Evolutionary conservation across 2,888 invertebrate species (phyloP).

Genomic region (Gortyna flavago): DNA sequence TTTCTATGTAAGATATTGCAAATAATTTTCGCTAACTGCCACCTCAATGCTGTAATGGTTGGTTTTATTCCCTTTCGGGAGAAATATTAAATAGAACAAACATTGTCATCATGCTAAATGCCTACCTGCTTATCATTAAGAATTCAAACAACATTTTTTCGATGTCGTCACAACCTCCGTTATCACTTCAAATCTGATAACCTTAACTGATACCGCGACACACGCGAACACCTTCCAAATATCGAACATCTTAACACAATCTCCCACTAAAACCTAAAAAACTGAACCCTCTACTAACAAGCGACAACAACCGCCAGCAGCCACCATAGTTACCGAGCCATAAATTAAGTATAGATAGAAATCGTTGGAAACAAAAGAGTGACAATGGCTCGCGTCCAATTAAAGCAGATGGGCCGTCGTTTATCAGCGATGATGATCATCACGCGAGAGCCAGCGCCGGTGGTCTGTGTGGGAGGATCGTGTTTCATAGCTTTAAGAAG

Average conservation of each 20-base stretch:
- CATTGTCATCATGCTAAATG: neutral
- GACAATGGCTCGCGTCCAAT: slow-evolving; percentile 63
- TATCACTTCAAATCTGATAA: neutral
- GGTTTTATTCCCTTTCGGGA: neutral
- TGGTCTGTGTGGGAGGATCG: slow-evolving; percentile 56
- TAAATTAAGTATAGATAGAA: slow-evolving; percentile 65
- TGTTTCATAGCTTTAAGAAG: slow-evolving; percentile 12
- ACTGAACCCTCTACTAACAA: slow-evolving; percentile 22
- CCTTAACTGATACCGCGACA: neutral
- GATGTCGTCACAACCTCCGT: too few species aligned
- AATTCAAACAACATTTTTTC: too few species aligned
- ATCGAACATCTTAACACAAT: neutral
- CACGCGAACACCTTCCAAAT: neutral
- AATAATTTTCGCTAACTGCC: neutral
- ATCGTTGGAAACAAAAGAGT: slow-evolving; percentile 61
- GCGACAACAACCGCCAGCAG: slow-evolving; percentile 26
- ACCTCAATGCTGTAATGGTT: neutral
- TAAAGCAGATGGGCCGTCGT: slow-evolving; percentile 58
- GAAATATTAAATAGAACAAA: neutral
- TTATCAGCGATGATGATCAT: slow-evolving; percentile 63
- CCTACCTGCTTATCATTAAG: too few species aligned
- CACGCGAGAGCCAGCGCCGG: slow-evolving; percentile 61
- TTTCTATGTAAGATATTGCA: neutral
- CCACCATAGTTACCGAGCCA: slow-evolving; percentile 26
- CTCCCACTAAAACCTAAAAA: neutral